phyloP scores from a whole-genome alignment of 2,113 vertebrate species.

The Prietella phreatophila region DNA sequence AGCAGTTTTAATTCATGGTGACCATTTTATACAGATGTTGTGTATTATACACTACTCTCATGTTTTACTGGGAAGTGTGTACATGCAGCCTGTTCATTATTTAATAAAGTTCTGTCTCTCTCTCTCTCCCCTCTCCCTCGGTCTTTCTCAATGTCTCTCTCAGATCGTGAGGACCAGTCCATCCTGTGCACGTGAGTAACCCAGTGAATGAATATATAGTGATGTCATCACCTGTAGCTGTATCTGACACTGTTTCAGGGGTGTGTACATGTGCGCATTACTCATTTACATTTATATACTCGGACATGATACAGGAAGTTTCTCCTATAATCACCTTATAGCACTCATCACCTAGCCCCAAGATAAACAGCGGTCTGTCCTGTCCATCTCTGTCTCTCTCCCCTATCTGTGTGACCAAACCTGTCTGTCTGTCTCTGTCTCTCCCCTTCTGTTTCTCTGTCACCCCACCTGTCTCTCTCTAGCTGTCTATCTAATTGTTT shows the following conservation, averaged over 20 bases:
- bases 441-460: no score
- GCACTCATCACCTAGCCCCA: no score
- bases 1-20: no score
- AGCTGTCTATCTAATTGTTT: not conserved
- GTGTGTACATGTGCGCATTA: not conserved
- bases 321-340: no score
- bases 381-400: no score
- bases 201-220: not conserved
- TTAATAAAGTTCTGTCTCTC: not conserved
- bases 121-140: not conserved
- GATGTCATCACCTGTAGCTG: not conserved
- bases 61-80: not conserved
- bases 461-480: no score
- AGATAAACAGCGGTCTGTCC: no score
- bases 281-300: no score
- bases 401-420: no score
- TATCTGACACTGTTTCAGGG: not conserved
- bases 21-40: no score
- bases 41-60: no score
- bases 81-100: not conserved
- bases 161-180: conserved; percentile 98
- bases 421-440: no score
- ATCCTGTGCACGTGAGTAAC: conserved; percentile 98
- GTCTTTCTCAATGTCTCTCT: conserved; percentile 63
- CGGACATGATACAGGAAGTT: not conserved